Base-by-base conservation (phyloP, 23 tunicate genomes). In the Diplosoma virens region DNA sequence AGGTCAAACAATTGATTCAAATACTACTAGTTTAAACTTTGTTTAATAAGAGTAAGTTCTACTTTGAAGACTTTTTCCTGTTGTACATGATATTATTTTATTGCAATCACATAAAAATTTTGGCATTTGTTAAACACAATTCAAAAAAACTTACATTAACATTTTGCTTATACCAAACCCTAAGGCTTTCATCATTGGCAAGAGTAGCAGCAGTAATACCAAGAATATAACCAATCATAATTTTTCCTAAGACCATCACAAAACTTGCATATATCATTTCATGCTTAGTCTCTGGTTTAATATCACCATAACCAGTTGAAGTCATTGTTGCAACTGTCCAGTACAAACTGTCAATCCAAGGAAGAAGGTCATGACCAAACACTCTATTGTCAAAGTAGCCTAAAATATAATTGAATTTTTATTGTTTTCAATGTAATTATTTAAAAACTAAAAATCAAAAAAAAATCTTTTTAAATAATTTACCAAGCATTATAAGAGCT, bases 281-380 rank as follows among this genome's bases (percentile, higher is more conserved):
- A n/a, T 35, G 14, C 33, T 58, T 70, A 45, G 82, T 81, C 27
- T 69, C 67, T 1, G 97, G 97, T 22, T 81, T 70, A 22, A 92
- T 92, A 50, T 92, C 97, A n/a, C 97, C 97, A 55, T 92, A 92
- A 33, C 97, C 97, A 28, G 97, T 92, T 9, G 92, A 85, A 23
- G 93, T 85, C 87, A 85, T 85, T 2, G 97, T 84, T 1, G 92
- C 87, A 16, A 81, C 86, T 20, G 92, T 69, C 97, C 97, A 92
- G 72, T 92, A 92, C 3, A 89, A 35, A 27, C 97, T 81, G 63
- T 92, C 97, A 28, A 85, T 75, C 87, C 75, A 85, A 0, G 97
- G 87, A 30, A 76, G 56, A 0, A 70, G 33, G 2, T 50, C 25
- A 64, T 80, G 47, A 2, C 88, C 79, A 37, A 31, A 37, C 4